Base-by-base conservation (phyloP, 2,797 vertebrate species). In the Ctenochaetus hawaiiensis region DNA sequence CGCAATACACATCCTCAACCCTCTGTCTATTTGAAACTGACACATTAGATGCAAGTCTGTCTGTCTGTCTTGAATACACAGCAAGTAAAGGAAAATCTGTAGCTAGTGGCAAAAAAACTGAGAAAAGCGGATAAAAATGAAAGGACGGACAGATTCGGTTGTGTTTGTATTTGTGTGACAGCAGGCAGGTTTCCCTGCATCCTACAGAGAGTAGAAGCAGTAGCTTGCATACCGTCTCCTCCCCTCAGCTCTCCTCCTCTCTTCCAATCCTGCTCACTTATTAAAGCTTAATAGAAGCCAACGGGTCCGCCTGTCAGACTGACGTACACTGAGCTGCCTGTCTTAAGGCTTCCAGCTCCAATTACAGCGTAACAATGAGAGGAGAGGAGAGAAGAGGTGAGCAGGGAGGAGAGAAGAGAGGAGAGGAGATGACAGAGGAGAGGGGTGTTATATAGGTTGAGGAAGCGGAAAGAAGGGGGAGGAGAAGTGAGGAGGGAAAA, bases 241-340 rank as follows among this genome's bases (percentile, higher is more conserved):
- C 72, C 79, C 77, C 72, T 84, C 79, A 77, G 47, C 86, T 87
- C 57, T 61, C 70, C 72, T 78, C 65, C 77, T 73, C 78, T 81
- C 39, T 62, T 78, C 75, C 86, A 82, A 80, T 85, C 86, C 88
- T 13, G 69, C 81, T 89, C 76, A 77, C 90, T 93, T 91, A 91
- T 93, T 92, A 93, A 93, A 92, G 83, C 88, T 78, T 94, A 93
- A 94, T 92, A 86, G 89, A 89, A 92, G 93, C 87, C 87, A 93
- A 91, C 86, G 71, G 90, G 81, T 75, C 89, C 77, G 86, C 74
- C 90, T 89, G 91, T 91, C 91, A 91, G 82, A 56, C 74, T 74
- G 91, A 88, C 62, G 76, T 78, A 83, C 80, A 83, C 76, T 78
- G 72, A 89, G 85, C 84, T n/a, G 85, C 86, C 83, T 71, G 88